Percentiles rank a stretch among this genome's conserved stretches.
Conservation (phyloP, 2,113 vertebrate species). For the Herpailurus yagouaroundi region DNA sequence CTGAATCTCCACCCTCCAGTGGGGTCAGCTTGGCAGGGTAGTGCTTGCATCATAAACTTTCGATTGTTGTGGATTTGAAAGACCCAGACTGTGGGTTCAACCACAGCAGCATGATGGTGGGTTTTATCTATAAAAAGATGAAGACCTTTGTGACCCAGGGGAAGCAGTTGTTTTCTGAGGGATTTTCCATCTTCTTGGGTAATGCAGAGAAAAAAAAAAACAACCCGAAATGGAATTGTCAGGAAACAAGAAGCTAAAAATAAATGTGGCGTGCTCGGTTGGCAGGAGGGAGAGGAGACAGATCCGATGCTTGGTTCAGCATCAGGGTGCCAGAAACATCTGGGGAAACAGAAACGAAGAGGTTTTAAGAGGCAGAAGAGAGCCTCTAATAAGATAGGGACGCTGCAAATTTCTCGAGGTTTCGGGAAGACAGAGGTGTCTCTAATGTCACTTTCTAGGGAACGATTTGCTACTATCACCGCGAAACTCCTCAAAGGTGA, state of each 20-base stretch:
- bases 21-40: background rate
- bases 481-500: background rate
- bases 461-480: background rate
- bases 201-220: background rate
- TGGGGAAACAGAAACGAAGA: background rate
- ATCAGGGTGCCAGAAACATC: background rate
- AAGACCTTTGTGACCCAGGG: background rate
- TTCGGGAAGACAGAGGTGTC: background rate
- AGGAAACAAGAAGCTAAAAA: constrained; percentile 45
- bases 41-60: background rate
- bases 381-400: background rate
- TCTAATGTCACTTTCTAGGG: background rate
- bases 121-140: constrained; percentile 48
- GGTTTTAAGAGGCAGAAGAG: background rate
- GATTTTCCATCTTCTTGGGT: background rate
- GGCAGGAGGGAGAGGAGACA: background rate
- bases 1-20: background rate
- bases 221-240: background rate
- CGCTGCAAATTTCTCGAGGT: background rate
- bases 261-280: accelerated
- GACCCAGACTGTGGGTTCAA: constrained; percentile 17
- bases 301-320: background rate
- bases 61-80: background rate
- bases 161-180: background rate
- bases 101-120: background rate